These are phyloP conservation scores for Spilogale gracilis DNA, from an alignment of 2,113 vertebrate species.

Conservation along the genomic window DNA sequence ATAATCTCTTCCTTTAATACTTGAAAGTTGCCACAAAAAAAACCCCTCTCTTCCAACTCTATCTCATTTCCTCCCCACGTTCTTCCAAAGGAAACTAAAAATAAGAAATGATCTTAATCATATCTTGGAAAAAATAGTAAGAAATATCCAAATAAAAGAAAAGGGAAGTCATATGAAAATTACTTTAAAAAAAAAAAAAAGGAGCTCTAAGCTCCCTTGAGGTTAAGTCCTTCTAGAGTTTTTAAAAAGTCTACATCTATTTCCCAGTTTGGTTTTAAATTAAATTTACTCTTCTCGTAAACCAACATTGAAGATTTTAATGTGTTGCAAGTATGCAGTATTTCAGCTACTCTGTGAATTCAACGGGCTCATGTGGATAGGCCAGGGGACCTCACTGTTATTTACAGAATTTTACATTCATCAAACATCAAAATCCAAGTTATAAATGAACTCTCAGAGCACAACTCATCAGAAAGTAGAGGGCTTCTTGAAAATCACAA, in stretches of 20 bases:
- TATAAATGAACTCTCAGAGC: conserved; percentile 30
- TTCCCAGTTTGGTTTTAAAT: not conserved
- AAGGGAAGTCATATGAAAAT: not conserved
- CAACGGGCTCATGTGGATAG: not conserved
- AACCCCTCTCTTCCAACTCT: not conserved
- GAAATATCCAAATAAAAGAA: not conserved
- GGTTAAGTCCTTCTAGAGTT: not conserved
- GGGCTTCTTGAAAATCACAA: not conserved
- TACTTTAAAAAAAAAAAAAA: not conserved
- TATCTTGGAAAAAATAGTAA: not conserved
- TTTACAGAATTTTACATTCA: conserved; percentile 19
- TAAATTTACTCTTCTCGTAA: conserved; percentile 33
- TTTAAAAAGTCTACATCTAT: not conserved
- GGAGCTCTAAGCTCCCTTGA: not conserved
- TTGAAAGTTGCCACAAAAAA: conserved; percentile 2
- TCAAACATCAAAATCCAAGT: conserved; percentile 25
- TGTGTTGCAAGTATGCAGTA: not conserved
- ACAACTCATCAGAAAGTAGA: not conserved
- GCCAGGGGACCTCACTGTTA: not conserved
- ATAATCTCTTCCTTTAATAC: not conserved
- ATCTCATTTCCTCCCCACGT: not conserved
- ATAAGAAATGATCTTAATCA: not conserved
- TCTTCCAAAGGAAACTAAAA: not conserved
- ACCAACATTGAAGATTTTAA: not conserved
- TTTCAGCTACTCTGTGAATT: not conserved